Evolutionary conservation across 2,888 invertebrate genomes (phyloP).

Genomic region (Tricholauxania praeusta): DNA sequence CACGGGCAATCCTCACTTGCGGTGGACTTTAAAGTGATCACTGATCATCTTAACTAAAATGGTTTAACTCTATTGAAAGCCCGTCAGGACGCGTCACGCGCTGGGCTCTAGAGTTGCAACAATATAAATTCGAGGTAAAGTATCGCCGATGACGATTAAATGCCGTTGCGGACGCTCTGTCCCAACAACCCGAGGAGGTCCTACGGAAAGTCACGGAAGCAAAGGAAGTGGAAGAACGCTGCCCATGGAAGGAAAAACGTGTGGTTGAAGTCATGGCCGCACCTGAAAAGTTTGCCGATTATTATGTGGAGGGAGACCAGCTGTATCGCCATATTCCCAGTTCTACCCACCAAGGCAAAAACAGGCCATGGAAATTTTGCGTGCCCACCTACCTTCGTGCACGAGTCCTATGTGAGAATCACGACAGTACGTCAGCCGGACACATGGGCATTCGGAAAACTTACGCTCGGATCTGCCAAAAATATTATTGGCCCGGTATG

Average conservation of each 20-base stretch:
- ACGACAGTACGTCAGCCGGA: neutral
- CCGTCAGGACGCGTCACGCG: neutral
- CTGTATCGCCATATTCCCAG: too few relatives aligned
- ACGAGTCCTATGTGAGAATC: neutral
- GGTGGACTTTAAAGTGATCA: constrained; percentile 28
- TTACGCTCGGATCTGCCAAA: neutral
- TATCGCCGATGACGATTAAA: neutral
- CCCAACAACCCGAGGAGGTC: neutral
- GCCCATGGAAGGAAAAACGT: neutral
- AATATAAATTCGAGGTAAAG: neutral
- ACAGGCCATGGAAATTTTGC: neutral
- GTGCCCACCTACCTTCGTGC: neutral
- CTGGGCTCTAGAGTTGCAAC: neutral
- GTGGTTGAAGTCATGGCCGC: neutral
- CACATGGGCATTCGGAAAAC: neutral
- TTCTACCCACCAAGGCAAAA: too few relatives aligned
- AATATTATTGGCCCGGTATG: constrained; percentile 1
- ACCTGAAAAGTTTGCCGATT: neutral
- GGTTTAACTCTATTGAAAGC: constrained; percentile 20
- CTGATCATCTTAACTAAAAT: constrained; percentile 33
- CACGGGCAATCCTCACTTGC: too few relatives aligned
- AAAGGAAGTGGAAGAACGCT: neutral
- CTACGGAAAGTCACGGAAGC: neutral
- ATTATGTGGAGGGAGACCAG: too few relatives aligned
- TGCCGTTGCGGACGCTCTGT: neutral